phyloP scores from a whole-genome alignment of 2,888 invertebrate genomes.

The Tenthredo scrophulariae region DNA sequence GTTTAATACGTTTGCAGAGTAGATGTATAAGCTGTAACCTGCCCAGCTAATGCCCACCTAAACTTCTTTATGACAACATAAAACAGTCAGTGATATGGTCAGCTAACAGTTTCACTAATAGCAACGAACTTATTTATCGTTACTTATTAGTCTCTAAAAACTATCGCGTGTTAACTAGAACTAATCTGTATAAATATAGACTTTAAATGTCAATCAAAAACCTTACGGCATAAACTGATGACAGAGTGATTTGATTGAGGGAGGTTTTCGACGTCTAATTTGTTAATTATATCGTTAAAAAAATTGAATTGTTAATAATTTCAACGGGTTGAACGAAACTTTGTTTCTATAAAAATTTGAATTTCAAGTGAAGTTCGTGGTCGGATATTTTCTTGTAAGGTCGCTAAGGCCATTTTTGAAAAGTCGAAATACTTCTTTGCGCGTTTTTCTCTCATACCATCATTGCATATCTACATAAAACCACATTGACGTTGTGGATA shows the following conservation, averaged over 20 bases:
- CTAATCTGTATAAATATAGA: background rate
- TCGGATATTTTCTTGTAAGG: background rate
- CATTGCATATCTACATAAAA: conserved; percentile 26
- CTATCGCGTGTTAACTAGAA: background rate
- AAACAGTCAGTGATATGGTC: background rate
- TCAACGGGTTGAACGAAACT: background rate
- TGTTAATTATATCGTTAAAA: background rate
- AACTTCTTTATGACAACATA: background rate
- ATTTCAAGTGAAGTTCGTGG: background rate
- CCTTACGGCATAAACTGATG: background rate
- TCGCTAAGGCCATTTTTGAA: background rate
- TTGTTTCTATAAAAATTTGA: background rate
- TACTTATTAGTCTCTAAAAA: background rate
- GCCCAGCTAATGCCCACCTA: background rate
- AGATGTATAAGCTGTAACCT: conserved; percentile 19
- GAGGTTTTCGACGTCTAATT: background rate
- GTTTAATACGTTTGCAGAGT: conserved; percentile 29
- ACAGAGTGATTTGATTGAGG: background rate
- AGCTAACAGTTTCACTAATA: background rate
- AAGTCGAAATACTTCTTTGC: background rate
- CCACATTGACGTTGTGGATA: conserved; percentile 43
- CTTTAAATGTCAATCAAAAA: background rate
- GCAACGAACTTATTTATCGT: background rate
- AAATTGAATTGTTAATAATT: background rate
- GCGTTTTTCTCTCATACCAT: background rate